phyloP scores from a whole-genome alignment of 2,797 vertebrate genomes.

The Babyrousa celebensis region DNA sequence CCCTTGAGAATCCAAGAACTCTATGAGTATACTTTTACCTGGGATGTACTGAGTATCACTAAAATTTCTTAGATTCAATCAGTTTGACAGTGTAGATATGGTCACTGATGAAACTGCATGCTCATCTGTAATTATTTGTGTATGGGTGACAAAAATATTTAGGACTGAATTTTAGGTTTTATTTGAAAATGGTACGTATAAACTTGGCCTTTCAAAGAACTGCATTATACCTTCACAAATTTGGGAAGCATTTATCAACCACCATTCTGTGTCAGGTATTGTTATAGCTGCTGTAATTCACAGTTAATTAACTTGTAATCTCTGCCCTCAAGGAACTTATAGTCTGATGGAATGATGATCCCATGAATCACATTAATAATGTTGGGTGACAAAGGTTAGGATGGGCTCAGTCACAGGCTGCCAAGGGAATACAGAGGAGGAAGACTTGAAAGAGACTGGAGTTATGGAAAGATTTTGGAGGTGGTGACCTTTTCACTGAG shows the following conservation, averaged over 20 bases:
- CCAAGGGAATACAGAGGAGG: not conserved
- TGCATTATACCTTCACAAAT: conserved; percentile 16
- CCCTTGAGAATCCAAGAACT: not conserved
- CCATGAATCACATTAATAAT: not conserved
- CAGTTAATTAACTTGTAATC: not conserved
- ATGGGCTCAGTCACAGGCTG: not conserved
- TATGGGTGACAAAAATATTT: not conserved
- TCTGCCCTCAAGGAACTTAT: conserved; percentile 53
- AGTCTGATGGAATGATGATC: conserved; percentile 8
- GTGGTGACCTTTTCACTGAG: not conserved
- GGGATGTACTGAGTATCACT: not conserved
- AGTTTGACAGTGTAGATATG: not conserved
- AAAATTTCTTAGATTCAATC: conserved; percentile 20
- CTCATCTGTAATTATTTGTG: not conserved
- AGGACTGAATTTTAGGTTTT: conserved; percentile 40
- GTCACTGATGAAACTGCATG: not conserved
- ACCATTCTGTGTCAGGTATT: not conserved
- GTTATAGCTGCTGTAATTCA: not conserved
- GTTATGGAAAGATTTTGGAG: not conserved
- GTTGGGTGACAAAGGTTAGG: not conserved
- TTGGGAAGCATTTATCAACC: conserved; percentile 46
- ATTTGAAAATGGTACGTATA: conserved; percentile 2
- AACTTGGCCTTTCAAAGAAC: conserved; percentile 15
- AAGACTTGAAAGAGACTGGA: not conserved
- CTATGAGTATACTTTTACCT: not conserved